phyloP scores from a whole-genome alignment of 2,113 vertebrate species.

The Leucosticte australis region DNA sequence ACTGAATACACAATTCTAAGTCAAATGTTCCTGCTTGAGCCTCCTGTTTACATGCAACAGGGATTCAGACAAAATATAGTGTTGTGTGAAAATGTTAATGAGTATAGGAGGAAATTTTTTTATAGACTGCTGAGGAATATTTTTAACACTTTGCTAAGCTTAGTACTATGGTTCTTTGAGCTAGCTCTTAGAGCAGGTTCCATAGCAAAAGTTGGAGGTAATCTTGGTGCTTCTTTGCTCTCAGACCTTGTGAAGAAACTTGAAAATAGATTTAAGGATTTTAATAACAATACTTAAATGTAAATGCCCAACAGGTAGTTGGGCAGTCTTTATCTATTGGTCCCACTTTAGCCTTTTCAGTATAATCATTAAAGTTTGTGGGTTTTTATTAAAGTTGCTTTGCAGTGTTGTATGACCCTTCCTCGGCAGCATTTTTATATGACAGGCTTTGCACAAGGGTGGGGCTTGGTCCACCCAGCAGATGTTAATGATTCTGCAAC shows the following conservation, averaged over 20 bases:
- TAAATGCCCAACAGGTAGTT: background rate
- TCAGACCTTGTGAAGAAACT: background rate
- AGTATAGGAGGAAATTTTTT: background rate
- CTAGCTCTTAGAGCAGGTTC: background rate
- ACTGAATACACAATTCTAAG: background rate
- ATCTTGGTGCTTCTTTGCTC: background rate
- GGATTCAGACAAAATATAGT: conserved; percentile 12
- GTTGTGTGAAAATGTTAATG: conserved; percentile 15
- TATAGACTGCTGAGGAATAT: background rate
- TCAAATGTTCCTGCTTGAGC: background rate
- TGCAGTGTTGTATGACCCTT: background rate
- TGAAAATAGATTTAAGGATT: background rate
- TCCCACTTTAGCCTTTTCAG: background rate
- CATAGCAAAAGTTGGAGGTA: background rate
- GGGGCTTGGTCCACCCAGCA: background rate
- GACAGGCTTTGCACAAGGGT: background rate
- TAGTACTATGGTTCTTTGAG: background rate
- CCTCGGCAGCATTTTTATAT: background rate
- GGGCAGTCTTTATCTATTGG: background rate
- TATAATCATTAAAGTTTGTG: background rate
- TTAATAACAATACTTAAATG: background rate
- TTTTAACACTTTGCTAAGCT: background rate
- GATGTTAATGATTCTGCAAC: background rate
- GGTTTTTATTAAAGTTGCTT: background rate
- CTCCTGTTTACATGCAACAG: background rate